These are phyloP conservation scores for Merodon equestris DNA, from an alignment of 2,888 invertebrate species.

Conservation along the genomic window DNA sequence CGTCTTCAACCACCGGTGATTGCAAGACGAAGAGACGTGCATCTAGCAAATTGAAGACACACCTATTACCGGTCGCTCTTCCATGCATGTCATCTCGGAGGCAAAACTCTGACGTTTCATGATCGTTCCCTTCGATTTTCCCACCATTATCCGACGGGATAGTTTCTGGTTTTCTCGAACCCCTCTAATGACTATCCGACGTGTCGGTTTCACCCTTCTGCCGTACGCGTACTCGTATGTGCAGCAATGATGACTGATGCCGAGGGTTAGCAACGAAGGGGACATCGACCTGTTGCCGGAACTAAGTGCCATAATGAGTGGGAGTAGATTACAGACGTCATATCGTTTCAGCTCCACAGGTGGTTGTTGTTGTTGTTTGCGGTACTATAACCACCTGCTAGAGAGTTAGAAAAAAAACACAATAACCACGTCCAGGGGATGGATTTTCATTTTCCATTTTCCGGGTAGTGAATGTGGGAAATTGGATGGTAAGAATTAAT, in stretches of 20 bases:
- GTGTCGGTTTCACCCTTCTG: conserved; percentile 35
- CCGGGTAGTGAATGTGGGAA: conserved; percentile 32
- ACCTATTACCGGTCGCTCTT: conserved; percentile 14
- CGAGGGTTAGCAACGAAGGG: conserved; percentile 1
- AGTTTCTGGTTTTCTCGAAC: conserved; percentile 11
- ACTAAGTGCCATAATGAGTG: conserved; percentile 21
- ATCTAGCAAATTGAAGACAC: conserved; percentile 46
- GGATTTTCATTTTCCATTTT: conserved; percentile 33
- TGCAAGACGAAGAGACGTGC: not conserved
- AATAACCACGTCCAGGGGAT: conserved; percentile 51
- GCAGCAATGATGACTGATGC: too few relatives aligned
- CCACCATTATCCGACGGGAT: conserved; percentile 58
- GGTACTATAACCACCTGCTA: conserved; percentile 57
- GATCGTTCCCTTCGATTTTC: conserved; percentile 58
- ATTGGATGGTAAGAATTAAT: conserved; percentile 50
- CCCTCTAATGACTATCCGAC: too few relatives aligned
- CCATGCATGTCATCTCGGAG: conserved; percentile 41
- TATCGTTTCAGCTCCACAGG: conserved; percentile 19
- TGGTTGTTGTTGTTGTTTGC: conserved; percentile 53
- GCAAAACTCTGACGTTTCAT: conserved; percentile 2
- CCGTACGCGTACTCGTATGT: conserved; percentile 57
- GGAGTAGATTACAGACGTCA: conserved; percentile 22
- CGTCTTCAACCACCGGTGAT: not conserved
- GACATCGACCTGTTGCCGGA: conserved; percentile 52
- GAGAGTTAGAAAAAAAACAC: conserved; percentile 42